Percentiles rank a stretch among this genome's conserved stretches.
These are phyloP conservation scores for Paramuricea clavata DNA, from an alignment of 92 coral and sea anemone species.

Conservation along the genomic window DNA sequence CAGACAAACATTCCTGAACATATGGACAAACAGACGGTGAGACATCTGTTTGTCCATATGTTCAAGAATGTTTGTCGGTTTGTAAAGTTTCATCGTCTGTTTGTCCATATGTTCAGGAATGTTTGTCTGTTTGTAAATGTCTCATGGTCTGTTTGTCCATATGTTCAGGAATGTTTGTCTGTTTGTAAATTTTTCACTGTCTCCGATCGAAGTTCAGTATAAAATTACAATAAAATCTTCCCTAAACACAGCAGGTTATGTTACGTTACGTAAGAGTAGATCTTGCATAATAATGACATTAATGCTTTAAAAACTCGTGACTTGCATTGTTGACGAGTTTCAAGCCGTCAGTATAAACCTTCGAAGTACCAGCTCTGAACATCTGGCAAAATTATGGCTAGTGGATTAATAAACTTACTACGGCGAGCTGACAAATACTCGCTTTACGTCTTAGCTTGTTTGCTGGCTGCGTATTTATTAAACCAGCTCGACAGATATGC, in stretches of 20 bases:
- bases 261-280: background rate
- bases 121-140: no score
- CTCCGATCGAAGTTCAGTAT: no score
- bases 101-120: no score
- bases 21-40: no score
- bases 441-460: slow-evolving; percentile 78
- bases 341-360: background rate
- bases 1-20: no score
- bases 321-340: slow-evolving; percentile 1
- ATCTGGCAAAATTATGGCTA: slow-evolving; percentile 70
- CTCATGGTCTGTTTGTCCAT: no score
- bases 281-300: background rate
- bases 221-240: no score
- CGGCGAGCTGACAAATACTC: slow-evolving; percentile 86
- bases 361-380: background rate
- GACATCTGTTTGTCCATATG: background rate
- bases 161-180: no score
- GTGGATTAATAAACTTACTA: slow-evolving; percentile 63
- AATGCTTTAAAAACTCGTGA: background rate
- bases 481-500: slow-evolving; percentile 95
- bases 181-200: no score
- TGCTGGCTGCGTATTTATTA: slow-evolving; percentile 82
- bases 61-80: background rate
- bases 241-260: background rate
- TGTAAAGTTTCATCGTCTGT: no score